Evolutionary conservation across 2,797 vertebrate species (phyloP), one percentile per base, ranked within the genome.

Genomic region (Pipistrellus kuhlii): DNA sequence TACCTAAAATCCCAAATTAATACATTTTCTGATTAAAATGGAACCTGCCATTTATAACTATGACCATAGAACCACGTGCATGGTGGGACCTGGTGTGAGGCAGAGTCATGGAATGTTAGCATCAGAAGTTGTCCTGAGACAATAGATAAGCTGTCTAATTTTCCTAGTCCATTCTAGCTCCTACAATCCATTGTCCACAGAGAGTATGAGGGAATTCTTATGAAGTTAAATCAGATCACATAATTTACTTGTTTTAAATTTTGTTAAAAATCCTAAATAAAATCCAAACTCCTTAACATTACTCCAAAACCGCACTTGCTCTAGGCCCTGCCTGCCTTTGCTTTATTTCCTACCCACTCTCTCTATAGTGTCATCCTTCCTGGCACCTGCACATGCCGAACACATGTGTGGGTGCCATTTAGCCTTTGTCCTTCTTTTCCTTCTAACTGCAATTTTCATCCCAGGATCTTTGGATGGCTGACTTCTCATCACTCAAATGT

Each of bases 11-110:
- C 51, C 69, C 41, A 59, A 73, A 68, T 59, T 62, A 30, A 87
- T 75, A 38, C 10, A 21, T 73, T 77, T 89, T 93, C 35, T 68
- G 38, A 76, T 83, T 84, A 90, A 94, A 90, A 64, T 55, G 64
- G 32, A 85, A 38, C 15, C 53, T 89, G 44, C 21, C 64, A 71
- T 85, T 89, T 78, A 46, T 51, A 78, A 15, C 35, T 72, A 90
- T 44, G 53, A 72, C 46, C 66, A 80, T 23, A 90, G 44, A 80
- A 72, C 44, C 20, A 20, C 10, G 14, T 64, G 48, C 9, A 20
- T 3, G 23, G 46, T 25, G 35, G 73, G 82, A 30, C 53, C 13
- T 71, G n/a, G 13, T 55, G 35, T 64, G 46, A 64, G 72, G 53
- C 41, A 78, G 64, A 53, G 68, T 53, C 53, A 27, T 17, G 41